A percentile compares a stretch with the other conserved stretches of the same genome.
Evolutionary conservation across 1,140 invertebrate genomes (phyloP).

Genomic region (Bicyclus anynana): DNA sequence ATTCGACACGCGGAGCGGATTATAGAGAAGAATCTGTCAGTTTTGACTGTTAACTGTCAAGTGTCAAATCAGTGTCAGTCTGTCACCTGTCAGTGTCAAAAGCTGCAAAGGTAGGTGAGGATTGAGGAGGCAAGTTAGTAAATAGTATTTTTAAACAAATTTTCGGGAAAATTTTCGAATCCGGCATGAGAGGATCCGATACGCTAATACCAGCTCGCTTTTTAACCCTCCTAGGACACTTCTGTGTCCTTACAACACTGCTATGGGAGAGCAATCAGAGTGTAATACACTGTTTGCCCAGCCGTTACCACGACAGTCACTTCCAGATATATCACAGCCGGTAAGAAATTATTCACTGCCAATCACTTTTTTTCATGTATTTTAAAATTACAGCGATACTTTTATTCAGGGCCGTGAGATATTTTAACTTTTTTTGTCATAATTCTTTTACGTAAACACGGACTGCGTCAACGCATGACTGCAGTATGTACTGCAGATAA

Average conservation of each 20-base stretch:
- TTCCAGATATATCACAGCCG: slow-evolving; percentile 72
- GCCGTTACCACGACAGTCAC: slow-evolving; percentile 53
- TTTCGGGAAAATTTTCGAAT: slow-evolving; percentile 15
- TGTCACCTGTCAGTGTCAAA: neutral
- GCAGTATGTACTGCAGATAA: neutral
- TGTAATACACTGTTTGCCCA: slow-evolving; percentile 72
- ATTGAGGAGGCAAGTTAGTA: neutral
- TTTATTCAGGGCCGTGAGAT: slow-evolving; percentile 2
- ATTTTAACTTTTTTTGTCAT: slow-evolving; percentile 2
- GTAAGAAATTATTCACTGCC: slow-evolving; percentile 48
- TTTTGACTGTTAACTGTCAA: too few species aligned
- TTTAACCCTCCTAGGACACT: slow-evolving; percentile 77
- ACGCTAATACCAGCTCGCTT: slow-evolving; percentile 77
- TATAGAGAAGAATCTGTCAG: too few species aligned
- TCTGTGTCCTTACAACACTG: slow-evolving; percentile 74
- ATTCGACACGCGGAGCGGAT: too few species aligned
- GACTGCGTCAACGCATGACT: neutral
- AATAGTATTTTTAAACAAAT: neutral
- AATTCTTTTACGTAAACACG: neutral
- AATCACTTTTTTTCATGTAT: neutral
- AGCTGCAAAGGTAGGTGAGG: neutral
- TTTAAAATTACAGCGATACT: neutral
- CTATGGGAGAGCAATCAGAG: slow-evolving; percentile 78
- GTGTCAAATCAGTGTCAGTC: too few species aligned
- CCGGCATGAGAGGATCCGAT: slow-evolving; percentile 64